Percentiles rank a stretch among this genome's conserved stretches.
Conservation (phyloP, 1,140 invertebrate species). For the Tetragnatha versicolor region DNA sequence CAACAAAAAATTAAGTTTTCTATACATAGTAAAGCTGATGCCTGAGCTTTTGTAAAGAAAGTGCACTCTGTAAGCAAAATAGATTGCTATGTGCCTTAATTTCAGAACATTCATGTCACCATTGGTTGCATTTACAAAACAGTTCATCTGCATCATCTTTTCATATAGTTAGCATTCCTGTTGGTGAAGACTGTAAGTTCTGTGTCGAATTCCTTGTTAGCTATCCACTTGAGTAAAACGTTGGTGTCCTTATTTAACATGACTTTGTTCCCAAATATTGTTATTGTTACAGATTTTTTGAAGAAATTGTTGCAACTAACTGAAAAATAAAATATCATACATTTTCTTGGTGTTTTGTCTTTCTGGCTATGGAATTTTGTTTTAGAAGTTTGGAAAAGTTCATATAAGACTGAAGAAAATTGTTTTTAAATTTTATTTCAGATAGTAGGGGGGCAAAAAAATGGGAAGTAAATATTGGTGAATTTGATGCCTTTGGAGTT, state of each 20-base stretch:
- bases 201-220: background rate
- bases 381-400: too few relatives aligned
- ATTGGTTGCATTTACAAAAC: conserved; percentile 6
- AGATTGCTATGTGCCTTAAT: conserved; percentile 5
- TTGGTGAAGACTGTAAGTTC: background rate
- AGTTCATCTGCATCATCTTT: background rate
- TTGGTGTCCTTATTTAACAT: conserved; percentile 13
- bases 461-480: too few relatives aligned
- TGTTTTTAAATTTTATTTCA: too few relatives aligned
- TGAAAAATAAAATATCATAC: conserved; percentile 12
- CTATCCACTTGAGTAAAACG: background rate
- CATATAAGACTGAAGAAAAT: too few relatives aligned
- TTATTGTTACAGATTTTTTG: conserved; percentile 12
- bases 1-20: background rate
- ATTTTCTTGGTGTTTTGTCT: conserved; percentile 4
- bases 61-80: too few relatives aligned
- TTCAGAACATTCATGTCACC: background rate
- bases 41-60: too few relatives aligned
- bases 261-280: too few relatives aligned
- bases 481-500: too few relatives aligned
- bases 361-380: too few relatives aligned
- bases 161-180: conserved; percentile 21
- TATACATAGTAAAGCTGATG: background rate
- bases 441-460: too few relatives aligned
- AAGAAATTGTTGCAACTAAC: conserved; percentile 2